Conservation (phyloP, 2,113 vertebrate genomes). For the Tupaia chinensis region DNA sequence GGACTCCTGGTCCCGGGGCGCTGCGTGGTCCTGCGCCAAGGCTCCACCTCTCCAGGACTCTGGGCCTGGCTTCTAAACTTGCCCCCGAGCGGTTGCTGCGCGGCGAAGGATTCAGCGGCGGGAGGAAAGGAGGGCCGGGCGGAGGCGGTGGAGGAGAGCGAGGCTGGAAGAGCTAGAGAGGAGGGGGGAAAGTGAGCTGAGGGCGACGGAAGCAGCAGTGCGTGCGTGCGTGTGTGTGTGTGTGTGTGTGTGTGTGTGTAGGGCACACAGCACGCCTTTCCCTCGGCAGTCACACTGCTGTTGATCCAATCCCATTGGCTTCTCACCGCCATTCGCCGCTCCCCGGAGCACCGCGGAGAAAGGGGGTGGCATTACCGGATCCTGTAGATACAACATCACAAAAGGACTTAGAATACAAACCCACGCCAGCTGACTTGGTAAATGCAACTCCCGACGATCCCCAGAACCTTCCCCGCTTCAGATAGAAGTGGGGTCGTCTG, state of each 20-base stretch:
- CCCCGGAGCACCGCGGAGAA: neutral
- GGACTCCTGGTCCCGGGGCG: neutral
- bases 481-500: neutral
- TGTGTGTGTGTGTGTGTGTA: no score
- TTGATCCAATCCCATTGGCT: accelerated
- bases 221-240: no score
- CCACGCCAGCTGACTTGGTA: neutral
- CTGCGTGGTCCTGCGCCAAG: neutral
- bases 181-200: accelerated
- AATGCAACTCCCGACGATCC: neutral
- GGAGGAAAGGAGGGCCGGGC: neutral
- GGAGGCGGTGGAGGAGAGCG: accelerated
- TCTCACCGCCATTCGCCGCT: neutral
- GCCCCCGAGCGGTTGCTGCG: neutral
- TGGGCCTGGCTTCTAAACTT: neutral
- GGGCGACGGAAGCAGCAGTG: neutral
- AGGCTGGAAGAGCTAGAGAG: accelerated
- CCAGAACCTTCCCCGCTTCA: neutral
- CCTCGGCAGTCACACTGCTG: neutral
- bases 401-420: neutral
- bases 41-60: neutral
- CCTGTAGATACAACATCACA: neutral
- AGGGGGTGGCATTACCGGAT: neutral
- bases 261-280: neutral
- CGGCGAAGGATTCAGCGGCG: accelerated